Evolutionary conservation across 2,888 invertebrate species (phyloP), one percentile per base, ranked within the genome.

Genomic region (Unio pictorum): DNA sequence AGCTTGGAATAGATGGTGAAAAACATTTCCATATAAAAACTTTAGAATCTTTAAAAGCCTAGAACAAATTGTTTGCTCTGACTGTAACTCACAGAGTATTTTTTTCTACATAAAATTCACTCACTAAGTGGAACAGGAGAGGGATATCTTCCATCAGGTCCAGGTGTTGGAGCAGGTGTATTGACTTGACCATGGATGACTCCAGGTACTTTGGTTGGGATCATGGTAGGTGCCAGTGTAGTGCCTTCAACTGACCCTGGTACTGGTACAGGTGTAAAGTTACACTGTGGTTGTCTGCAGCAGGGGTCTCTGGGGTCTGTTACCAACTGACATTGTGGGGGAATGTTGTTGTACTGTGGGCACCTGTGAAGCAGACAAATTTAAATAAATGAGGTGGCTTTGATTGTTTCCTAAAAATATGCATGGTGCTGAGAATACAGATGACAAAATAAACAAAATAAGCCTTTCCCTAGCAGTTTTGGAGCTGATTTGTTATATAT

Each of bases 271-370:
- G 76, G 67, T 23, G 74, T 74, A 69, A 80, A 76, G 71, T 77
- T 69, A 71, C 85, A 84, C 59, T 78, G 69, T 2, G 84, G 84
- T 63, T 71, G 73, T 61, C 69, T 75, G 71, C 84, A 84, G 65
- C 84, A 84, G 0, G 75, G 58, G 66, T 83, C 81, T 18, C 70
- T 68, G 26, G 80, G 80, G 59, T 79, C 78, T 8, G 81, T 78
- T 18, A 78, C 76, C 73, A 84, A 71, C 20, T 67, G 68, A 66
- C 84, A 84, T 61, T 77, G 72, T 17, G 83, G 71, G 11, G 83
- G 76, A 15, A 74, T 69, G 54, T 76, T 71, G 30, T 72, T 75
- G 63, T 80, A 84, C 26, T 71, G 71, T 55, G 83, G 80, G 55
- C 84, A 84, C 69, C 84, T 84, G 26, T 58, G 59, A 11, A 11